These are phyloP conservation scores for Lophotriccus pileatus DNA, from an alignment of 2,797 vertebrate genomes.

Conservation along the genomic window DNA sequence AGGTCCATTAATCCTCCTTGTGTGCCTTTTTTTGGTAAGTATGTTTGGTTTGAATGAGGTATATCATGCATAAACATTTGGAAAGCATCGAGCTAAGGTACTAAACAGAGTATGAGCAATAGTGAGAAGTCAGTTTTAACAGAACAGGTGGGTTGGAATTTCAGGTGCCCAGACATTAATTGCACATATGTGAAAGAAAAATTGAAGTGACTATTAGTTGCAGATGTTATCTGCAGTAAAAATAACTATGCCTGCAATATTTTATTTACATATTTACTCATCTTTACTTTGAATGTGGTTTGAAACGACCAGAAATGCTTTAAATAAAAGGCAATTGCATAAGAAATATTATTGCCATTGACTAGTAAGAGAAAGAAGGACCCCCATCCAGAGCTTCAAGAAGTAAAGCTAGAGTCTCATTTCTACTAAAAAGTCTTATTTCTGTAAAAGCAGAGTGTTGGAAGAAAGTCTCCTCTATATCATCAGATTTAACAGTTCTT, in stretches of 20 bases:
- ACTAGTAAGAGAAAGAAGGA: background rate
- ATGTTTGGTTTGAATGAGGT: background rate
- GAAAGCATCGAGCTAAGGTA: background rate
- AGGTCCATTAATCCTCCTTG: slow-evolving; percentile 98
- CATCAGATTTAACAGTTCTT: background rate
- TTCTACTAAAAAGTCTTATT: background rate
- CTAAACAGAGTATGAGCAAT: background rate
- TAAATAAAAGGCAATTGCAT: rapidly evolving
- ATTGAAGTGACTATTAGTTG: background rate
- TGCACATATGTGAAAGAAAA: background rate
- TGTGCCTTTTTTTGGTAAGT: slow-evolving; percentile 94
- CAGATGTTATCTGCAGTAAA: background rate
- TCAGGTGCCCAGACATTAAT: background rate
- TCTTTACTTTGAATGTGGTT: background rate
- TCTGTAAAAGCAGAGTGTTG: background rate
- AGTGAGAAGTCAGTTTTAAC: background rate
- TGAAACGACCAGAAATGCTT: background rate
- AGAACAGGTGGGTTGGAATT: background rate
- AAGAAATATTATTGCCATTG: background rate
- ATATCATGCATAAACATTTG: background rate
- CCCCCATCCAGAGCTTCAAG: background rate
- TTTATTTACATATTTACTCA: background rate
- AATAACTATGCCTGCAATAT: background rate
- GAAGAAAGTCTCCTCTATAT: background rate
- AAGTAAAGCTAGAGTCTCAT: background rate